Evolutionary conservation across 2,797 vertebrate genomes (phyloP).

Genomic region (Fundulus diaphanus): DNA sequence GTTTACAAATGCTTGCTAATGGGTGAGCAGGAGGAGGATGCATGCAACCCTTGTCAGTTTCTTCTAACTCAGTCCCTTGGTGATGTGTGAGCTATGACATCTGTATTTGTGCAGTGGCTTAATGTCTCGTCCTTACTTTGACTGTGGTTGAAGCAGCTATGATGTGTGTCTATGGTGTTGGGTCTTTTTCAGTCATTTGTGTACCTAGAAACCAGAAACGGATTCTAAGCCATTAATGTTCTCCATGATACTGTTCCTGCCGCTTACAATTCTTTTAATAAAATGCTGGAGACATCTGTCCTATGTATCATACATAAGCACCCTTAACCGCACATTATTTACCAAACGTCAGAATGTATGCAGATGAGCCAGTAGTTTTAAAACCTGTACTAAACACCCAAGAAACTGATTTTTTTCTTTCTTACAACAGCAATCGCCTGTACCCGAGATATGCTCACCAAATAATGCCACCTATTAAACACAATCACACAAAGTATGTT

Average conservation of each 20-base stretch:
- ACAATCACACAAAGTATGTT: not conserved
- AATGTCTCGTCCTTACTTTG: constrained; percentile 41
- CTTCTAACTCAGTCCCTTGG: constrained; percentile 52
- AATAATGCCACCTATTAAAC: not conserved
- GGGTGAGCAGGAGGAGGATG: constrained; percentile 31
- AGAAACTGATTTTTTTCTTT: not conserved
- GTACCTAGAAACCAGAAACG: not conserved
- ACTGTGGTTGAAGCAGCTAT: constrained; percentile 57
- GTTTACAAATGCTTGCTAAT: constrained; percentile 73
- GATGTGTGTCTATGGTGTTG: constrained; percentile 38
- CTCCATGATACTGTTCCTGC: not conserved
- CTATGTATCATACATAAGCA: not conserved
- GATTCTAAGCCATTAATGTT: not conserved
- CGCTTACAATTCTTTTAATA: not conserved
- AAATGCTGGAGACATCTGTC: not conserved
- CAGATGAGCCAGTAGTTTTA: not conserved
- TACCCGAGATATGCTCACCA: not conserved
- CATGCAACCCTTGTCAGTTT: constrained; percentile 37
- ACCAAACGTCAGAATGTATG: not conserved
- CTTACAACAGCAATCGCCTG: not conserved
- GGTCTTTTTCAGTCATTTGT: constrained; percentile 8
- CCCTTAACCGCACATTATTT: not conserved
- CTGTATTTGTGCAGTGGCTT: constrained; percentile 41
- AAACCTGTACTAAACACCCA: not conserved
- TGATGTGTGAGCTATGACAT: constrained; percentile 59